These are phyloP conservation scores for Apeltes quadracus DNA, from an alignment of 2,113 vertebrate species.

Conservation along the genomic window DNA sequence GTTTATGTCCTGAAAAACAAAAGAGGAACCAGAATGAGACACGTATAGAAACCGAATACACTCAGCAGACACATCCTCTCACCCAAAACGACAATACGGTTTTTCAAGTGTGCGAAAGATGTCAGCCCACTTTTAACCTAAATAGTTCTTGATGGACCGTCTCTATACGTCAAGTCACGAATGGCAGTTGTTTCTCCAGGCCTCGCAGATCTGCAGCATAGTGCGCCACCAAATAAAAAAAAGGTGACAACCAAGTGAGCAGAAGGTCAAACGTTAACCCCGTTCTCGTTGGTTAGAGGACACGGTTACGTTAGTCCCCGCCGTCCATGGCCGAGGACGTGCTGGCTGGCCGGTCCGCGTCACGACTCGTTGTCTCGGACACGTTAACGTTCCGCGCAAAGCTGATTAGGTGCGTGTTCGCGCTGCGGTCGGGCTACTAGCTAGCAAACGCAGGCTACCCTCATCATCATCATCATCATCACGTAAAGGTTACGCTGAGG, in stretches of 20 bases:
- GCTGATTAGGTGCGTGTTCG: slow-evolving; percentile 57
- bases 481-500: background rate
- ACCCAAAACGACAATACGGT: background rate
- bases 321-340: background rate
- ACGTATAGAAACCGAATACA: background rate
- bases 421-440: slow-evolving; percentile 57
- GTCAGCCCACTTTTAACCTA: background rate
- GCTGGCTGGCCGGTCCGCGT: background rate
- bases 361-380: slow-evolving; percentile 6
- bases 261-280: slow-evolving; percentile 22
- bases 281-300: background rate
- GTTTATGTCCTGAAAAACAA: slow-evolving; percentile 50
- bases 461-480: background rate
- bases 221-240: slow-evolving; percentile 1
- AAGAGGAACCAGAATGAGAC: background rate
- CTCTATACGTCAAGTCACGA: too few species aligned
- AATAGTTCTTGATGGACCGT: too few species aligned
- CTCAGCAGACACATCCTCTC: background rate
- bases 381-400: slow-evolving; percentile 25
- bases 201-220: background rate
- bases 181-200: too few species aligned
- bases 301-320: background rate
- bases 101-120: background rate
- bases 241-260: slow-evolving; percentile 18
- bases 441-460: slow-evolving; percentile 43